Conservation (phyloP, 2,113 vertebrate species). For the Heterocephalus glaber region DNA sequence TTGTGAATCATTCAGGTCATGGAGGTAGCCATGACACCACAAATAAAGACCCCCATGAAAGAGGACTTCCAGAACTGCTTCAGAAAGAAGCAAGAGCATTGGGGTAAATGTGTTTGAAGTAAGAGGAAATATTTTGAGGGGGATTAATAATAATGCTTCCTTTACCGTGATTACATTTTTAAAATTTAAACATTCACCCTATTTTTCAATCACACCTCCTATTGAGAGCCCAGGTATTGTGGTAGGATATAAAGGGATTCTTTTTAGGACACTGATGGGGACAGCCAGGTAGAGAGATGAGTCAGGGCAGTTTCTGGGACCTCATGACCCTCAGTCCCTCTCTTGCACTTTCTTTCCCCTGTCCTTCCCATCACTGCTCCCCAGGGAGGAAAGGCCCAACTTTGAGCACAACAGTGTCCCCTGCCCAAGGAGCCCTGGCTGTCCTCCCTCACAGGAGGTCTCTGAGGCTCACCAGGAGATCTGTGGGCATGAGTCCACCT, state of each 20-base stretch:
- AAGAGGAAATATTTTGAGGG: not conserved
- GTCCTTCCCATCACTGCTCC: not conserved
- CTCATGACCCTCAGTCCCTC: not conserved
- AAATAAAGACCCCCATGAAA: not conserved
- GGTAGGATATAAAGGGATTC: conserved; percentile 63
- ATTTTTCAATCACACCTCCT: not conserved
- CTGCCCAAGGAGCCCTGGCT: accelerated
- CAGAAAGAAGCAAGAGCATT: not conserved
- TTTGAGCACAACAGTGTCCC: not conserved
- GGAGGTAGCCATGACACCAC: not conserved
- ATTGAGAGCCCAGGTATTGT: not conserved
- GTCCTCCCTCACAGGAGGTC: accelerated
- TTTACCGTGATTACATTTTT: not conserved
- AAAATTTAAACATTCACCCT: not conserved
- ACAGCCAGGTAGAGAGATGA: conserved; percentile 16
- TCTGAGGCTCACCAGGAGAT: not conserved
- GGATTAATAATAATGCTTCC: not conserved
- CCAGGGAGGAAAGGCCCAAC: not conserved
- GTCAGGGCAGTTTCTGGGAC: not conserved
- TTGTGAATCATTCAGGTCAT: not conserved
- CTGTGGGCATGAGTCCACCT: too few species aligned
- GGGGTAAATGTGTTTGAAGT: not conserved
- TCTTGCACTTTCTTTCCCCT: not conserved
- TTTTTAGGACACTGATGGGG: conserved; percentile 64
- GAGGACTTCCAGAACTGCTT: not conserved